Evolutionary conservation across 2,888 invertebrate species (phyloP).

Genomic region (Cylindroiulus punctatus): DNA sequence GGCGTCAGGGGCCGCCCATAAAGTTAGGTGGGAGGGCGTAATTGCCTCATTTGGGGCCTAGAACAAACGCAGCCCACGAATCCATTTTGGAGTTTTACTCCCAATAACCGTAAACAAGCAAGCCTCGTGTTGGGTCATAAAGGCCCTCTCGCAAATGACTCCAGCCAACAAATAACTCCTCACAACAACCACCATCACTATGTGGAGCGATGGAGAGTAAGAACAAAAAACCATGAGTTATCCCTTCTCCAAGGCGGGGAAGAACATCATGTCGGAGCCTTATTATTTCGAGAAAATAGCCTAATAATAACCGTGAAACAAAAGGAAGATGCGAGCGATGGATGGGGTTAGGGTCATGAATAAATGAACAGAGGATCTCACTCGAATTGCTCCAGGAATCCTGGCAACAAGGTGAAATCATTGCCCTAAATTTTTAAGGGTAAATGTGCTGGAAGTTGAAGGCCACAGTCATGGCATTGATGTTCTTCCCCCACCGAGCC

Average conservation of each 20-base stretch:
- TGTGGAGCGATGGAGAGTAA: background rate
- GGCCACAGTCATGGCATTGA: too few relatives aligned
- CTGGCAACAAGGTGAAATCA: too few relatives aligned
- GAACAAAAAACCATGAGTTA: too few relatives aligned
- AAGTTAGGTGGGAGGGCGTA: background rate
- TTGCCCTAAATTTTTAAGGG: too few relatives aligned
- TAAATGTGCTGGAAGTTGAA: too few relatives aligned
- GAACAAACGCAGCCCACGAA: background rate
- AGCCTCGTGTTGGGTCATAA: background rate
- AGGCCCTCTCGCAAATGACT: background rate
- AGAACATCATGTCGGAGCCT: background rate
- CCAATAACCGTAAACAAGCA: background rate
- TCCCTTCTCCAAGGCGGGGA: too few relatives aligned
- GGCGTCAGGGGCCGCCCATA: background rate
- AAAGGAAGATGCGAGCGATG: too few relatives aligned
- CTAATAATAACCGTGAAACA: background rate
- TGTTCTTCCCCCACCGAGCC: too few relatives aligned
- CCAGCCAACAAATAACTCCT: background rate
- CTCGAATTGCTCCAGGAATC: too few relatives aligned
- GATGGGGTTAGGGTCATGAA: too few relatives aligned
- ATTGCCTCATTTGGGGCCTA: background rate
- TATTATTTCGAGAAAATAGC: conserved; percentile 1
- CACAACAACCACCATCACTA: background rate
- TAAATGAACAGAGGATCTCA: too few relatives aligned
- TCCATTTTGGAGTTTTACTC: background rate